Conservation (phyloP, 2,888 invertebrate genomes). For the Strigamia transsilvanica region DNA sequence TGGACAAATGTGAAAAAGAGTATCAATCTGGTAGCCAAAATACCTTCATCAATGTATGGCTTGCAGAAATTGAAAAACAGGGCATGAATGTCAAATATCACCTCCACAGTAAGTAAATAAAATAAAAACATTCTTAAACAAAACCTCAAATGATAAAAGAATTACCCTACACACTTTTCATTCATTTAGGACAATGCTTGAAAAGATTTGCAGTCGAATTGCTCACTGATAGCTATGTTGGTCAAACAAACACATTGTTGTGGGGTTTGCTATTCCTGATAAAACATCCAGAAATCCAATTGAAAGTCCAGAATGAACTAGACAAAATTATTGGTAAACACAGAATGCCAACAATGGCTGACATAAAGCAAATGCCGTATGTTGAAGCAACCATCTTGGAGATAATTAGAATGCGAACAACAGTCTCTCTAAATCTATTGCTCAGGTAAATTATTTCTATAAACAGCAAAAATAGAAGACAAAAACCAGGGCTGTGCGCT, state of each 20-base stretch:
- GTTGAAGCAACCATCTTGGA: not conserved
- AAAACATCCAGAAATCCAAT: not conserved
- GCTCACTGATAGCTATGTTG: not conserved
- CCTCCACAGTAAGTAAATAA: not conserved
- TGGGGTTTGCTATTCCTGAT: not conserved
- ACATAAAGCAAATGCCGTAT: not conserved
- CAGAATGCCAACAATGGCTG: not conserved
- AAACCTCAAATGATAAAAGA: no score
- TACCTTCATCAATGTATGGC: not conserved
- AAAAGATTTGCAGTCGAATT: not conserved
- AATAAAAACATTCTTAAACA: no score
- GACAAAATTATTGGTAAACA: not conserved
- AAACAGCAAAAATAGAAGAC: no score
- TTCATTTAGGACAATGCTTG: not conserved
- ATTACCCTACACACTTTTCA: no score
- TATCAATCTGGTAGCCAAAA: not conserved
- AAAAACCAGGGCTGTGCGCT: no score
- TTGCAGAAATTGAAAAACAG: constrained; percentile 12
- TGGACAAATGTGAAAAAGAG: not conserved
- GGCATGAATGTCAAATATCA: not conserved
- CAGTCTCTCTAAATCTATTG: not conserved
- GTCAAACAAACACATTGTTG: not conserved
- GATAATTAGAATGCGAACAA: not conserved
- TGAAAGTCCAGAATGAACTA: not conserved
- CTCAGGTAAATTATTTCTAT: not conserved